Evolutionary conservation across 2,797 vertebrate species (phyloP).

Genomic region (Mormyrus hasselquistii): DNA sequence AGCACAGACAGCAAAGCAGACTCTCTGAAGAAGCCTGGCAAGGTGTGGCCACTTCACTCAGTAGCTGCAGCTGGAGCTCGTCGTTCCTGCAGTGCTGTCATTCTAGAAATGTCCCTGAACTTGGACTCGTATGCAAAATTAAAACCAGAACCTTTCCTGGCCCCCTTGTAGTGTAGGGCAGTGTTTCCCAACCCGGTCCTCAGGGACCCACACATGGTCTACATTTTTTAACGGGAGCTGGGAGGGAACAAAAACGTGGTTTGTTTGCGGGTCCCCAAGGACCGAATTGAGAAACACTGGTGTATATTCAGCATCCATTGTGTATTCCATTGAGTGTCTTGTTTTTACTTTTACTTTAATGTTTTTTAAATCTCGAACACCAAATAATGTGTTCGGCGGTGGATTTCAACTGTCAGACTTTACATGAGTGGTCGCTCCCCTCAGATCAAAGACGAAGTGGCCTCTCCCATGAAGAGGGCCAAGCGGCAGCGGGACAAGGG

Average conservation of each 20-base stretch:
- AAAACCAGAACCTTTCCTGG: neutral
- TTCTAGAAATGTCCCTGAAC: neutral
- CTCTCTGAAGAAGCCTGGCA: slow-evolving; percentile 76
- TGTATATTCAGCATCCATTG: neutral
- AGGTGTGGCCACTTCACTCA: slow-evolving; percentile 53
- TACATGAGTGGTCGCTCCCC: neutral
- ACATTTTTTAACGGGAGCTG: neutral
- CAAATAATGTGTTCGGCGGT: neutral
- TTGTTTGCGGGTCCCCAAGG: neutral
- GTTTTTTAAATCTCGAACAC: neutral
- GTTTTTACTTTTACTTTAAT: neutral
- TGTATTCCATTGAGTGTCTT: neutral
- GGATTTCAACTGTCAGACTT: neutral
- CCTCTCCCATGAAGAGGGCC: slow-evolving; percentile 78
- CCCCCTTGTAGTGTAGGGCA: neutral
- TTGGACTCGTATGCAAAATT: neutral
- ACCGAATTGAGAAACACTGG: neutral
- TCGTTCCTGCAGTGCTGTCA: neutral
- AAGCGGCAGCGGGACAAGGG: slow-evolving; percentile 85
- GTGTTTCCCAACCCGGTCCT: neutral
- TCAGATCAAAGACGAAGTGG: slow-evolving; percentile 83
- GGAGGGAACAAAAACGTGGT: neutral
- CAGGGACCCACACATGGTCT: neutral
- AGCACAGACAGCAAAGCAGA: slow-evolving; percentile 85
- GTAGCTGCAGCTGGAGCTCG: neutral